These are phyloP conservation scores for Sciaenops ocellatus DNA, from an alignment of 2,797 vertebrate species.

Conservation along the genomic window DNA sequence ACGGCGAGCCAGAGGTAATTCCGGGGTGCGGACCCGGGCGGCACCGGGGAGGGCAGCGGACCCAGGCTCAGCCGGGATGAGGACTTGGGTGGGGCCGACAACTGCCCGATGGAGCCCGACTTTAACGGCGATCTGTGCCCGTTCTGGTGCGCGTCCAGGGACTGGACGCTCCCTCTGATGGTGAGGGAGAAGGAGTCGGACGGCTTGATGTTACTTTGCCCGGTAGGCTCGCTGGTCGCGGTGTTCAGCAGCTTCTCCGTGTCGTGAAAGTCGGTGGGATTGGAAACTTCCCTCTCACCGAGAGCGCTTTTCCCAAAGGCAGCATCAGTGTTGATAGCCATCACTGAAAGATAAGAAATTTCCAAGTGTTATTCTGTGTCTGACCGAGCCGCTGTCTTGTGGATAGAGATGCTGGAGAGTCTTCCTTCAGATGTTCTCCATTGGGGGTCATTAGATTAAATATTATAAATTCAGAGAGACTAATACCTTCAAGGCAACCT, in stretches of 20 bases:
- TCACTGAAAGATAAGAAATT: constrained; percentile 56
- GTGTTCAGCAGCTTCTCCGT: constrained; percentile 91
- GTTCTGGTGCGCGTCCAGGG: constrained; percentile 85
- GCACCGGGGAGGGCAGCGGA: constrained; percentile 81
- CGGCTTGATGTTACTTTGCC: constrained; percentile 83
- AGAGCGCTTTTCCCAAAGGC: constrained; percentile 76
- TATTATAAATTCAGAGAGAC: constrained; percentile 46
- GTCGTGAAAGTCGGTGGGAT: constrained; percentile 87
- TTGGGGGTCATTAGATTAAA: constrained; percentile 70
- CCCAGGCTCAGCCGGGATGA: constrained; percentile 86
- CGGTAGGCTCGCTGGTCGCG: constrained; percentile 77
- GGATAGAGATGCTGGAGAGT: constrained; percentile 53
- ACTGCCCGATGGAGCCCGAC: constrained; percentile 82
- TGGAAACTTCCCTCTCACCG: constrained; percentile 81
- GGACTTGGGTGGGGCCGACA: constrained; percentile 79
- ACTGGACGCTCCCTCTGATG: constrained; percentile 80
- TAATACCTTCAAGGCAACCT: constrained; percentile 44
- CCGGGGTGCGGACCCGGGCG: constrained; percentile 73
- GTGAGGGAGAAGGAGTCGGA: constrained; percentile 87
- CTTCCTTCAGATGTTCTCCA: constrained; percentile 75
- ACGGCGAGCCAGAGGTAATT: constrained; percentile 92
- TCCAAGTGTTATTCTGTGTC: constrained; percentile 35
- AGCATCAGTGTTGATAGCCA: constrained; percentile 87
- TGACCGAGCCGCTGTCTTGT: constrained; percentile 41
- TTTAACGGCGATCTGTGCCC: constrained; percentile 85